A percentile compares a stretch with the other conserved stretches of the same genome.
Conservation (phyloP, 2,797 vertebrate species). For the Bradypus variegatus region DNA sequence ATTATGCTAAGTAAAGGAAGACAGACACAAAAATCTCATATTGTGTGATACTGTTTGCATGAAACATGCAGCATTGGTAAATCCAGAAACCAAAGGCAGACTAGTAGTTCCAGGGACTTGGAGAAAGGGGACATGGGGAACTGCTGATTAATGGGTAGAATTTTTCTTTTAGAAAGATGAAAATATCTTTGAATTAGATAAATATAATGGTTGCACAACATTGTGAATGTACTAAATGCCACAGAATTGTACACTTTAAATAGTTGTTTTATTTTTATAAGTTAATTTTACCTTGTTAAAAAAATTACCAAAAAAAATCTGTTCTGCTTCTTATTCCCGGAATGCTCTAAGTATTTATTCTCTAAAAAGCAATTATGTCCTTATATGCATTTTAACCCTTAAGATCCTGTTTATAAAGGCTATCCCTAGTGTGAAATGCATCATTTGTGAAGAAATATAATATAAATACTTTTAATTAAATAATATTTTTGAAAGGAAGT, state of each 20-base stretch:
- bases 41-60: neutral
- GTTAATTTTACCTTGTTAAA: neutral
- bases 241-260: neutral
- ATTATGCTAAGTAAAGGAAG: neutral
- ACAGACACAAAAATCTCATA: neutral
- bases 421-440: neutral
- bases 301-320: neutral
- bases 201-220: neutral
- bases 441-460: neutral
- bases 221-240: neutral
- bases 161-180: neutral
- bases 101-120: neutral
- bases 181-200: neutral
- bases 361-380: neutral
- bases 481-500: neutral
- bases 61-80: neutral
- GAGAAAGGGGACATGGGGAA: neutral
- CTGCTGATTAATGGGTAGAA: neutral
- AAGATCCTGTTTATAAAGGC: neutral
- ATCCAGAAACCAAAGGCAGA: neutral
- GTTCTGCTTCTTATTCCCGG: neutral
- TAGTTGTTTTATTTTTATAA: neutral
- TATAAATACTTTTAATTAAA: neutral
- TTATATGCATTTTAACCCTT: neutral
- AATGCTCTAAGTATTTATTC: neutral